Base-by-base conservation (phyloP, 2,888 invertebrate genomes). In the Cephus sareptanus region DNA sequence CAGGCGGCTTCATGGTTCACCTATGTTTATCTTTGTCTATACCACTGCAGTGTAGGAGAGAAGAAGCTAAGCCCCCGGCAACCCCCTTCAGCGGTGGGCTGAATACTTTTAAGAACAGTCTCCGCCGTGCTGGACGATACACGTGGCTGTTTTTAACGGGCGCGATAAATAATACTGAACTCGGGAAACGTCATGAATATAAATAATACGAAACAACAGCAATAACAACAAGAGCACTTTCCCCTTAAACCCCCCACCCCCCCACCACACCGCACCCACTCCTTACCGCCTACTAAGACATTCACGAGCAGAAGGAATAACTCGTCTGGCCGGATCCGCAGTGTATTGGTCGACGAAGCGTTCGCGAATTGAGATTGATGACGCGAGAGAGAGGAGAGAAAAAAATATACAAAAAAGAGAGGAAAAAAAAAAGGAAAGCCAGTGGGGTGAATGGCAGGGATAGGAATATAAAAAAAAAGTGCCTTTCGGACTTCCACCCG, bases 331-430 rank as follows among this genome's bases (percentile, higher is more conserved):
- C 56, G 23, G 2, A 23, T 23, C 2, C 56, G 9, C 56, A 56
- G 23, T 56, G 9, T 56, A 56, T 56, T 37, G 77, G 69, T 56
- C 75, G 75, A 75, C 70, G 33, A 31, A 73, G 56, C 75, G 35
- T n/a, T 73, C 33, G 37, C 35, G 31, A 33, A 70, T 31, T 73
- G 71, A 73, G 76, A 74, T 77, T 23, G 73, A 70, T 69, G 73
- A 37, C 73, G 71, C 40, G 74, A 73, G 69, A 76, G 75, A 69
- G 73, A 77, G 73, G 75, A 77, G 34, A 56, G 69, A 76, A 15
- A 9, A 11, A 76, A 69, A 30, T 75, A 23, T 40, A 34, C 23
- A 70, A 75, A 77, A 77, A 75, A 56, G 37, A 15, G 34, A 34
- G 30, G 33, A 6, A n/a, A 70, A 33, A 33, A 33, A 69, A 23